These are phyloP conservation scores for Cryptocephalus primarius DNA, from an alignment of 2,888 invertebrate species.

Conservation along the genomic window DNA sequence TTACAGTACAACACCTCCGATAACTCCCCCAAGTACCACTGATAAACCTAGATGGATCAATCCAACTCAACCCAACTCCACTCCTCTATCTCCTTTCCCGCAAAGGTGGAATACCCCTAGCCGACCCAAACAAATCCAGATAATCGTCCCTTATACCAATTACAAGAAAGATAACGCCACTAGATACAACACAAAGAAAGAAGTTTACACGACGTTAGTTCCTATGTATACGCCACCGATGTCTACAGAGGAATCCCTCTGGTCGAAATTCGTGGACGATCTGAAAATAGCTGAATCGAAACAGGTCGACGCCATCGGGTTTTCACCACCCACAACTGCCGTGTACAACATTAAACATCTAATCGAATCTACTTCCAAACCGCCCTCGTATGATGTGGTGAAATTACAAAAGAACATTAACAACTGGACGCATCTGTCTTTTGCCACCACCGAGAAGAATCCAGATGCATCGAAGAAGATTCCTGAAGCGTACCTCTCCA, in stretches of 20 bases:
- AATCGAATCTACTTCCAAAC: constrained; percentile 20
- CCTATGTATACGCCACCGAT: constrained; percentile 29
- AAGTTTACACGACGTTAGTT: constrained; percentile 26
- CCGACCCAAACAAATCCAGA: constrained; percentile 58
- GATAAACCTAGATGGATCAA: not conserved
- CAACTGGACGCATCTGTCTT: constrained; percentile 73
- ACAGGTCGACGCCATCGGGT: constrained; percentile 33
- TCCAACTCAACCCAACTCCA: not conserved
- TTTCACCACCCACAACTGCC: constrained; percentile 24
- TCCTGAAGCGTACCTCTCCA: constrained; percentile 65
- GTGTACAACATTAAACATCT: constrained; percentile 43
- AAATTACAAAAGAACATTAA: constrained; percentile 74
- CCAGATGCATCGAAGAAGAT: constrained; percentile 56
- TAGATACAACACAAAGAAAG: constrained; percentile 3
- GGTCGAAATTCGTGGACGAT: constrained; percentile 37
- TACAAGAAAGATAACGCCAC: constrained; percentile 22
- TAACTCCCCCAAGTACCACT: constrained; percentile 14
- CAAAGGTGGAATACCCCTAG: constrained; percentile 21
- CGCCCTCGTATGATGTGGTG: constrained; percentile 49
- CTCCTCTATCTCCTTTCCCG: no score
- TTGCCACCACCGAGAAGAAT: constrained; percentile 42
- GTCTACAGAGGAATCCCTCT: constrained; percentile 24
- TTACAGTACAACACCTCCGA: constrained; percentile 23
- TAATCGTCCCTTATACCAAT: constrained; percentile 71
- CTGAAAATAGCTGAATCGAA: constrained; percentile 43